phyloP scores from a whole-genome alignment of 2,797 vertebrate genomes.

The Taenioides sp. region DNA sequence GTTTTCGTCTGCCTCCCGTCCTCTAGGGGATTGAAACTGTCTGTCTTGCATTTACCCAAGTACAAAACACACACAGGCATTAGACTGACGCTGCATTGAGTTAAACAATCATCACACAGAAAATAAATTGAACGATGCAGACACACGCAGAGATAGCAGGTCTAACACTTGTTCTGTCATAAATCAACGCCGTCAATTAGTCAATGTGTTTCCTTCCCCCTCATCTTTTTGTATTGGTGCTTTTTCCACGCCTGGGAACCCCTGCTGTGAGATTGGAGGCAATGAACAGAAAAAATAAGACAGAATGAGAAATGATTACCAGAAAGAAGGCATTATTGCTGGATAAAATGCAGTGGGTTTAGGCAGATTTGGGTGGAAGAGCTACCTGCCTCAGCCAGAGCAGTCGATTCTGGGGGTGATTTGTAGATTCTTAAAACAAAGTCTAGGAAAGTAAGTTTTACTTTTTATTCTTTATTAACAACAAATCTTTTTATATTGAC shows the following conservation, averaged over 20 bases:
- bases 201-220: slow-evolving; percentile 50
- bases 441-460: not conserved
- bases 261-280: slow-evolving; percentile 58
- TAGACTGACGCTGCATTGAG: slow-evolving; percentile 23
- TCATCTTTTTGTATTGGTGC: slow-evolving; percentile 32
- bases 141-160: slow-evolving; percentile 22
- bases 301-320: slow-evolving; percentile 56
- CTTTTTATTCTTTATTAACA: not conserved
- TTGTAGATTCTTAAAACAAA: slow-evolving; percentile 23
- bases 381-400: slow-evolving; percentile 45
- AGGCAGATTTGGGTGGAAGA: slow-evolving; percentile 51
- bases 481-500: not conserved
- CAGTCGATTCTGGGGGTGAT: slow-evolving; percentile 25
- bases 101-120: slow-evolving; percentile 28
- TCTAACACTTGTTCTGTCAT: slow-evolving; percentile 50
- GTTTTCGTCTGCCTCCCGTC: slow-evolving; percentile 29
- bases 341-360: slow-evolving; percentile 51
- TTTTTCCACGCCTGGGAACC: slow-evolving; percentile 44
- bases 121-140: slow-evolving; percentile 19
- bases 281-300: slow-evolving; percentile 29
- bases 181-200: slow-evolving; percentile 67
- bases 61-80: slow-evolving; percentile 25
- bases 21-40: slow-evolving; percentile 24
- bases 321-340: slow-evolving; percentile 41
- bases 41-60: slow-evolving; percentile 38